phyloP scores from a whole-genome alignment of 2,113 vertebrate species.

The Lepus timidus region DNA sequence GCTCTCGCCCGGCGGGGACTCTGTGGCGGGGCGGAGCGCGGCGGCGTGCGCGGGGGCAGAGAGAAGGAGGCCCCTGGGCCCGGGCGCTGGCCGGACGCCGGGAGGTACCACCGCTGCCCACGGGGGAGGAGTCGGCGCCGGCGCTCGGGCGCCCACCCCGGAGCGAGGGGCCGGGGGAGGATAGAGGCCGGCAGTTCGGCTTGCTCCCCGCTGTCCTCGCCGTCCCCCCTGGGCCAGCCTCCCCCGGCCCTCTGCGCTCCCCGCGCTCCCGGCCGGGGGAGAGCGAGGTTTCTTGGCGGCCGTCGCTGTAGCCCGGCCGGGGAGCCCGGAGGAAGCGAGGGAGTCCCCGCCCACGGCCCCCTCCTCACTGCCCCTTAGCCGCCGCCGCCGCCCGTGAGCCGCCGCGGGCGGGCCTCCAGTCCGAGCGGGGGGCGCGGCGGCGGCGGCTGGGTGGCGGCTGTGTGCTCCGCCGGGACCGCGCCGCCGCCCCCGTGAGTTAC shows the following conservation, averaged over 20 bases:
- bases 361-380: not conserved
- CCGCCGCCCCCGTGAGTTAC: slow-evolving; percentile 65
- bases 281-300: slow-evolving; percentile 74
- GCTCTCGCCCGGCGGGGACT: slow-evolving; percentile 70
- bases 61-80: slow-evolving; percentile 64
- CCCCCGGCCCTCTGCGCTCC: slow-evolving; percentile 51
- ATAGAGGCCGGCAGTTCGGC: slow-evolving; percentile 11
- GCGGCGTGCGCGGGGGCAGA: slow-evolving; percentile 73
- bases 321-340: slow-evolving; percentile 75
- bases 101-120: slow-evolving; percentile 55
- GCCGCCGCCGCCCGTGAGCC: not conserved
- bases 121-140: slow-evolving; percentile 65
- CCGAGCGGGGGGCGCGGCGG: slow-evolving; percentile 67
- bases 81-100: slow-evolving; percentile 60
- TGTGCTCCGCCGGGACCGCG: slow-evolving; percentile 3
- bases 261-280: slow-evolving; percentile 67
- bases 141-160: not conserved
- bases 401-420: slow-evolving; percentile 34
- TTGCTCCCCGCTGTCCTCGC: slow-evolving; percentile 27
- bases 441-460: slow-evolving; percentile 35
- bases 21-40: slow-evolving; percentile 75
- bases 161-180: not conserved
- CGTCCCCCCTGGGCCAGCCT: not conserved
- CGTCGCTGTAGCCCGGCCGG: slow-evolving; percentile 70
- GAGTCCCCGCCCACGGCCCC: slow-evolving; percentile 70